phyloP scores from a whole-genome alignment of 2,113 vertebrate species.

The Tenebrosternarchus preto region DNA sequence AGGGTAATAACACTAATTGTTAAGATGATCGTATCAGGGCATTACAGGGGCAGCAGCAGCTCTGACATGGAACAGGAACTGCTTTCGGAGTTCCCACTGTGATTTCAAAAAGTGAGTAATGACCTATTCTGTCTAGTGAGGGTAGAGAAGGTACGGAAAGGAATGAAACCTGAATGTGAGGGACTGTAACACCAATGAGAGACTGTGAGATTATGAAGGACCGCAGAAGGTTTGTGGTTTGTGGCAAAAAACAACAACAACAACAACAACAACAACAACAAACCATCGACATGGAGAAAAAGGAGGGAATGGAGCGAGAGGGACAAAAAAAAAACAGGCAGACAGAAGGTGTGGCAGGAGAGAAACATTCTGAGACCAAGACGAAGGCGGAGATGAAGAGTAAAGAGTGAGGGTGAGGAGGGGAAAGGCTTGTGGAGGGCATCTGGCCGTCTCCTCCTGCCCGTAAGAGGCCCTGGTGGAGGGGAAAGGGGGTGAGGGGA shows the following conservation, averaged over 20 bases:
- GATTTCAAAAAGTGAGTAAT: not conserved
- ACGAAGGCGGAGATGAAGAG: conserved; percentile 24
- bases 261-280: too few species aligned
- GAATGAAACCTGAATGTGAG: not conserved
- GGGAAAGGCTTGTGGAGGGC: not conserved
- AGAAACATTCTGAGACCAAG: conserved; percentile 5
- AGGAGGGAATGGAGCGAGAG: conserved; percentile 4
- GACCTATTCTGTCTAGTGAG: not conserved
- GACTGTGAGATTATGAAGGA: not conserved
- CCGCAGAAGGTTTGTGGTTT: not conserved
- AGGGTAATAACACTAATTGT: not conserved
- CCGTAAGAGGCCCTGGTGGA: not conserved
- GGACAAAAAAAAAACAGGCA: conserved; percentile 8
- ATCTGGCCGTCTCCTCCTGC: conserved; percentile 8
- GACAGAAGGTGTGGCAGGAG: not conserved
- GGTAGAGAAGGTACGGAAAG: not conserved
- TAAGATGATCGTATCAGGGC: conserved; percentile 21
- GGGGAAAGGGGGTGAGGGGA: too few species aligned
- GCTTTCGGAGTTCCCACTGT: too few species aligned
- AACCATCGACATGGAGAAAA: not conserved
- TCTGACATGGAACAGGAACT: too few species aligned
- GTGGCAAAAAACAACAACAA: not conserved
- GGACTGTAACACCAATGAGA: not conserved
- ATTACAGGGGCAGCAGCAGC: too few species aligned
- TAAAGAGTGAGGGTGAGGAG: conserved; percentile 13